Evolutionary conservation across 2,797 vertebrate species (phyloP), one percentile per base, ranked within the genome.

Genomic region (Psittacula echo): DNA sequence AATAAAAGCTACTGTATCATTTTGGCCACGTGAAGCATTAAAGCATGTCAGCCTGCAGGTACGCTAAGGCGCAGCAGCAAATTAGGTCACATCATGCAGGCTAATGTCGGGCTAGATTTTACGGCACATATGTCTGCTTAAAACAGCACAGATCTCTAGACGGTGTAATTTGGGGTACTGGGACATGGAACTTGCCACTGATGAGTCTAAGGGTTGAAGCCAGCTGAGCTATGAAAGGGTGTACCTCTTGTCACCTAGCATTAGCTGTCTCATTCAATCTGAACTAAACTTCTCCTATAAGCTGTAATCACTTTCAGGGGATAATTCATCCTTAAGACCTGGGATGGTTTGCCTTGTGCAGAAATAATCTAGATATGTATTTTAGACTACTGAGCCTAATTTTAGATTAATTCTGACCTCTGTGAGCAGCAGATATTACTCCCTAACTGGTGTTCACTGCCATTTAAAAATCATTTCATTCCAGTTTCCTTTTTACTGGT

Each of bases 41-140:
- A 82, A 64, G 83, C 24, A 48, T n/a, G 62, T 86, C 62, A 83
- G 74, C 56, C 42, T 82, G 75, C 74, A 89, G 70, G 58, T 79
- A 71, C 4, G 2, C 56, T 51, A 65, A 53, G 65, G 51, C 50
- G 61, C 11, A 37, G 64, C 34, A 87, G 80, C 71, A 94, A 81
- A 91, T 66, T 44, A 50, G 73, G 68, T 91, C 58, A 11, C 41
- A 60, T 76, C 11, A 2, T 47, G 50, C 56, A 80, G 64, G 58
- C 71, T 84, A 90, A 79, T 0, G 0, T 79, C 66, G 45, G 82
- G 64, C 88, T 95, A 48, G 77, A 61, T 91, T 90, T 94, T 68
- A 50, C 0, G 0, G 67, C 51, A 26, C 0, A 0, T 29, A n/a
- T 13, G 32, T 44, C 45, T 58, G 32, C 45, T 77, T 68, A 61